Percentiles rank a stretch among this genome's conserved stretches.
Evolutionary conservation across 2,888 invertebrate genomes (phyloP).

Genomic region (Cephus pygmeus): DNA sequence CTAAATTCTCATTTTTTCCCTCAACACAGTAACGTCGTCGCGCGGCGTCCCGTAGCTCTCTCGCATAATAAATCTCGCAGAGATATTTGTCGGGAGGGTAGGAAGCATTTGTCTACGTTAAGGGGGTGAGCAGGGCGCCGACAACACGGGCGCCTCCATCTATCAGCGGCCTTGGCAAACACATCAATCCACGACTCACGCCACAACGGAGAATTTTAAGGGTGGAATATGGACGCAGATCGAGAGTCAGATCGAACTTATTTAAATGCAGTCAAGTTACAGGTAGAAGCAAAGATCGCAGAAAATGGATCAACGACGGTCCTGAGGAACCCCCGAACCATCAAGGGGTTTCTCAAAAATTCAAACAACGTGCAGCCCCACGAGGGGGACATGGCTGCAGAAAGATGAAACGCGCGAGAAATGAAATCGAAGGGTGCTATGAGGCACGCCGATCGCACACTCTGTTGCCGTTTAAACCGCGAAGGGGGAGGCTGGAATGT

Average conservation of each 20-base stretch:
- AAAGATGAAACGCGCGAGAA: neutral
- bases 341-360: neutral
- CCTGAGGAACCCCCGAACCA: neutral
- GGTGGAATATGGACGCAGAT: constrained; percentile 41
- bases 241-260: neutral
- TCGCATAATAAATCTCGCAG: constrained; percentile 61
- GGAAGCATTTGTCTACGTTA: constrained; percentile 60
- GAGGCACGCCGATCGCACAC: neutral
- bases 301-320: neutral
- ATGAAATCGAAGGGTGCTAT: neutral
- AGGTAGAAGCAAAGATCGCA: neutral
- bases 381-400: neutral
- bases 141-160: constrained; percentile 57
- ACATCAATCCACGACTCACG: constrained; percentile 58
- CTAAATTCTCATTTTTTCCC: neutral
- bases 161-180: constrained; percentile 59
- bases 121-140: constrained; percentile 50
- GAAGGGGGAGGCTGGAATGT: constrained; percentile 16
- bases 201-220: constrained; percentile 52
- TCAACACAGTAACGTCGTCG: constrained; percentile 31
- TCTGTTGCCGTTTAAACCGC: neutral
- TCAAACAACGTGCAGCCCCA: neutral
- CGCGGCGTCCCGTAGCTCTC: constrained; percentile 37
- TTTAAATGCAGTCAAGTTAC: neutral
- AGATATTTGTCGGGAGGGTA: constrained; percentile 53